Base-by-base conservation (phyloP, 1,140 invertebrate genomes). In the Calycopis cecrops region DNA sequence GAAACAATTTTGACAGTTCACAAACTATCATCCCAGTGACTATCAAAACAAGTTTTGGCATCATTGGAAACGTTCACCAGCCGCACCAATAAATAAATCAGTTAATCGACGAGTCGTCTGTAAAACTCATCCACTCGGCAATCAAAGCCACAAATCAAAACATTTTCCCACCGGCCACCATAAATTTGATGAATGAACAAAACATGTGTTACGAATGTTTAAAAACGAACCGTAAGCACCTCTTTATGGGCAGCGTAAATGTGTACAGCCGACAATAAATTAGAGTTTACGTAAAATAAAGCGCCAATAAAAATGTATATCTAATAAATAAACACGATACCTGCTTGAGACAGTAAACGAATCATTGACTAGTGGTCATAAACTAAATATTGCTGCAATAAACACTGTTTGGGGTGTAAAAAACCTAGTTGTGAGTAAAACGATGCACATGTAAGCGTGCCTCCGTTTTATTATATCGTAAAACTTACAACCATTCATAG, bases 311-410 rank as follows among this genome's bases (percentile, higher is more conserved):
- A 87, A 87, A 85, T 84, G 81, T 87, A 87, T 87, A 87, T 84
- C 81, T 87, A 85, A 87, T 84, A 87, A 87, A 87, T 86, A 85
- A 85, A 84, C 78, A 85, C 74, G 74, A 84, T 84, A 87, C 84
- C 84, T 87, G 81, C 71, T 73, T 79, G 75, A 85, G 74, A 87
- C 79, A 87, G 82, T 84, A 85, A 87, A 87, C 79, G 54, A 73
- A 82, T 84, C 75, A 78, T 73, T 77, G 71, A 85, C 77, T 78
- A 76, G 78, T 71, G 58, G 78, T 70, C 76, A 79, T 87, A 85
- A 85, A 87, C 79, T 67, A 84, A 87, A 84, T 82, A 85, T 87
- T 85, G 80, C 84, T 68, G 72, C 75, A 84, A 85, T 87, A 85
- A 85, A 87, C 80, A 82, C 74, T 79, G 79, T 83, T 85, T 72